A percentile compares a stretch with the other conserved stretches of the same genome.
phyloP scores from a whole-genome alignment of 2,888 invertebrate species.

The Athripsodes cinereus region DNA sequence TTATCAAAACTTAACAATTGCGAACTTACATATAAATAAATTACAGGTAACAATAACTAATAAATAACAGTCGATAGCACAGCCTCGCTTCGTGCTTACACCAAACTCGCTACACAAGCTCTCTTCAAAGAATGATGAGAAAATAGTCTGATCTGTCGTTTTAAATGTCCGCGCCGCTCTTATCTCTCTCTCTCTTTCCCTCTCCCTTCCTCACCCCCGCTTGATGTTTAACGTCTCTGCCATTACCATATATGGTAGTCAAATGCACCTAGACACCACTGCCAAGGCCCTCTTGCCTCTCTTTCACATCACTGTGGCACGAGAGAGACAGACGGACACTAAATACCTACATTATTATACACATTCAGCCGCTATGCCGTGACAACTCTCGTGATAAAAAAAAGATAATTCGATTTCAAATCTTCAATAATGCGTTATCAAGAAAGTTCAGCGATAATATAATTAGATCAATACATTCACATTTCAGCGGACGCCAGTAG shows the following conservation, averaged over 20 bases:
- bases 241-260: conserved; percentile 79
- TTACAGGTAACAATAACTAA: conserved; percentile 45
- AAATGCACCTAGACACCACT: conserved; percentile 48
- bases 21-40: conserved; percentile 49
- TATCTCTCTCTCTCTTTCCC: conserved; percentile 50
- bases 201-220: conserved; percentile 39
- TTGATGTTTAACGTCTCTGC: conserved; percentile 69
- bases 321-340: no score
- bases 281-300: conserved; percentile 2
- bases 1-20: neutral
- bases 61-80: conserved; percentile 44
- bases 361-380: neutral
- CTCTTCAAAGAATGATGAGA: conserved; percentile 45
- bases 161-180: conserved; percentile 43
- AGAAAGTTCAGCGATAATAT: no score
- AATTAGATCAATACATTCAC: no score
- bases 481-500: no score
- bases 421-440: no score
- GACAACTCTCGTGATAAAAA: conserved; percentile 1
- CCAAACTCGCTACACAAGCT: conserved; percentile 46
- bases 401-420: conserved; percentile 1
- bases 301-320: neutral
- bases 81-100: conserved; percentile 40
- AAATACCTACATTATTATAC: no score
- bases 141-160: conserved; percentile 46